Conservation (phyloP, 2,888 invertebrate species). For the Aphodius sticticus region DNA sequence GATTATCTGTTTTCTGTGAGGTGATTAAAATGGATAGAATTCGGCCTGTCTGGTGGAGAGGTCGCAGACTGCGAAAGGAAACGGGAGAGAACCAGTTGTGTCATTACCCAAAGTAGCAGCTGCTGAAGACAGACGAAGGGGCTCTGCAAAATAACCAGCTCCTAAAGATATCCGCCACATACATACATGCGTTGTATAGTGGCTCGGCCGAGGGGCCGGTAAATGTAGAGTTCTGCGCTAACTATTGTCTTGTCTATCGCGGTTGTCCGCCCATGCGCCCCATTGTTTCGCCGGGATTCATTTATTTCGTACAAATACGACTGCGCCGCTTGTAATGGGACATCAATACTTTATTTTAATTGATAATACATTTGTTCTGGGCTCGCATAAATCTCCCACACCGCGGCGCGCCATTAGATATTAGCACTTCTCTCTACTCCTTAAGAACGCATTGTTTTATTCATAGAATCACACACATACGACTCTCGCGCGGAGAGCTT, state of each 20-base stretch:
- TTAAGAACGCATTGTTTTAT: constrained; percentile 28
- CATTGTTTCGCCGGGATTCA: constrained; percentile 47
- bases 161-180: constrained; percentile 6
- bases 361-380: constrained; percentile 41
- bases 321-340: constrained; percentile 45
- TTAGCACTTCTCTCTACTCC: constrained; percentile 33
- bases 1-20: neutral
- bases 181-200: neutral
- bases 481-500: neutral
- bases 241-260: constrained; percentile 49
- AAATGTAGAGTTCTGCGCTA: constrained; percentile 47
- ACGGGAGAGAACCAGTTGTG: constrained; percentile 9
- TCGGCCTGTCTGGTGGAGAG: neutral
- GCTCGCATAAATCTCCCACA: constrained; percentile 35
- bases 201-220: constrained; percentile 31
- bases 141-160: neutral
- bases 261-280: constrained; percentile 49
- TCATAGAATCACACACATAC: constrained; percentile 18
- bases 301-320: constrained; percentile 47
- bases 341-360: constrained; percentile 44
- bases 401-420: constrained; percentile 30
- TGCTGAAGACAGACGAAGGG: constrained; percentile 4
- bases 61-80: neutral
- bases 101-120: constrained; percentile 27
- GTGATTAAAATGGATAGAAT: neutral